phyloP scores from a whole-genome alignment of 2,797 vertebrate genomes.

The Acropternis orthonyx region DNA sequence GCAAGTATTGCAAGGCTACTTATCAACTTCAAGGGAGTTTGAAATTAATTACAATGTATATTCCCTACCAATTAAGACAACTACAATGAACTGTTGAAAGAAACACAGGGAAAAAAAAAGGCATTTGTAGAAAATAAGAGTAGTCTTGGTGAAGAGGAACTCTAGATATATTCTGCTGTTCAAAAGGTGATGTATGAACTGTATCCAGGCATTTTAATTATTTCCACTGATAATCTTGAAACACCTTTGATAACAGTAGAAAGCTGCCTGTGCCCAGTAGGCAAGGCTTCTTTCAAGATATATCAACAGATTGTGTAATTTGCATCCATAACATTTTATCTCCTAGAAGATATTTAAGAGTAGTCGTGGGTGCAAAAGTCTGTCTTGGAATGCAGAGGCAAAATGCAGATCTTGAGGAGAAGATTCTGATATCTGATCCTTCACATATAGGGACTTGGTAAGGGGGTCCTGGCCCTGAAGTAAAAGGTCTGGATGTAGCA shows the following conservation, averaged over 20 bases:
- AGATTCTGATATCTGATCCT: not conserved
- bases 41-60: fast-evolving
- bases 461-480: not conserved
- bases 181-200: not conserved
- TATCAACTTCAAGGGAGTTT: not conserved
- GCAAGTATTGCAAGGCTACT: not conserved
- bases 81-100: not conserved
- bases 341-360: not conserved
- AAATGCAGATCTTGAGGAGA: not conserved
- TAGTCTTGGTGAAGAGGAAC: not conserved
- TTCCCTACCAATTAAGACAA: not conserved
- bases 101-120: not conserved
- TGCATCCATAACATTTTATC: not conserved
- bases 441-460: not conserved
- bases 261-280: not conserved
- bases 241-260: not conserved
- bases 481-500: not conserved
- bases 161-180: not conserved
- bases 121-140: not conserved
- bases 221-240: not conserved
- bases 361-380: not conserved
- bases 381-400: not conserved
- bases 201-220: not conserved
- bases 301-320: not conserved
- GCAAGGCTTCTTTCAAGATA: not conserved